These are phyloP conservation scores for Stenodema calcarata DNA, from an alignment of 2,888 invertebrate genomes.

Conservation along the genomic window DNA sequence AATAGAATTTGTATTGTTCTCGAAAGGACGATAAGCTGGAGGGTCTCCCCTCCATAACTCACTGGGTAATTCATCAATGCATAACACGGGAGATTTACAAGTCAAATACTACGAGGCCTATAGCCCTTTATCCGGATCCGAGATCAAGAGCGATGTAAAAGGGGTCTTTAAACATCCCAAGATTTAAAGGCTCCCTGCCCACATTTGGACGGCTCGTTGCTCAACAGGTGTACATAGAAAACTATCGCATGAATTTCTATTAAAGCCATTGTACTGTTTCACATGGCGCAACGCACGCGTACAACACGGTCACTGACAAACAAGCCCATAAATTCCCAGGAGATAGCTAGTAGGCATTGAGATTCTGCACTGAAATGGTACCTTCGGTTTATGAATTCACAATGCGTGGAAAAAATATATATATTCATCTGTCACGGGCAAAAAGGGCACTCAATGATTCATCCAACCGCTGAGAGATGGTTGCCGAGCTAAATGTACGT, in stretches of 20 bases:
- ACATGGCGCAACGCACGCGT: background rate
- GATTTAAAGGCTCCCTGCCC: conserved; percentile 6
- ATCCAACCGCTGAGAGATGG: background rate
- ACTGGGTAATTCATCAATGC: conserved; percentile 8
- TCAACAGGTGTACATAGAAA: conserved; percentile 17
- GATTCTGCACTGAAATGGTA: background rate
- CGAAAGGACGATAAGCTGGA: background rate
- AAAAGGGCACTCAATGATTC: background rate
- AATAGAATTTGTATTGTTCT: background rate
- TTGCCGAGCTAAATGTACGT: background rate
- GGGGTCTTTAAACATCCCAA: background rate
- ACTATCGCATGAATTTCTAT: conserved; percentile 21
- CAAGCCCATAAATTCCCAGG: background rate
- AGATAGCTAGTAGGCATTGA: background rate
- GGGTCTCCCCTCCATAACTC: background rate
- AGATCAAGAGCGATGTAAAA: conserved; percentile 5
- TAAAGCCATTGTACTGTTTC: background rate
- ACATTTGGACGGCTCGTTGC: conserved; percentile 3
- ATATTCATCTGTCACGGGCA: background rate
- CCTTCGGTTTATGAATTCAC: background rate
- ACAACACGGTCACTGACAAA: background rate
- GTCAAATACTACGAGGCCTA: background rate
- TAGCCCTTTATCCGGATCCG: conserved; percentile 1
- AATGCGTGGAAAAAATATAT: background rate
- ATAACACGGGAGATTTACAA: conserved; percentile 3